Conservation (phyloP, 2,113 vertebrate genomes). For the Cacatua alba region DNA sequence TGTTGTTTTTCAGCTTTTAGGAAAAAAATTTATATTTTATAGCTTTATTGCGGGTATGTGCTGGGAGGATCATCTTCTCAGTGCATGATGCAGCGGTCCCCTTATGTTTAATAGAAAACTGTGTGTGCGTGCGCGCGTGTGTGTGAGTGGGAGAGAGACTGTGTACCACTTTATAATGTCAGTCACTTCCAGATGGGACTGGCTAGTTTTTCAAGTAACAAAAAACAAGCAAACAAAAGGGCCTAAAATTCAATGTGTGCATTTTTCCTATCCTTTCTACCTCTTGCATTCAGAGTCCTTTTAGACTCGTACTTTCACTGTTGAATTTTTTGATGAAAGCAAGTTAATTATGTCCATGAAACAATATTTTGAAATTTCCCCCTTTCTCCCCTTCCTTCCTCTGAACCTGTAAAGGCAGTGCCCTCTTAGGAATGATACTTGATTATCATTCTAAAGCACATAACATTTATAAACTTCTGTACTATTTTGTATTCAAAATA, state of each 20-base stretch:
- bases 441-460: neutral
- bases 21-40: neutral
- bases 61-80: neutral
- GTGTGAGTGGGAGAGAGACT: neutral
- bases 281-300: neutral
- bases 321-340: neutral
- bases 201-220: neutral
- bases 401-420: neutral
- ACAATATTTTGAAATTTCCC: neutral
- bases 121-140: neutral
- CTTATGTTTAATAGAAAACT: neutral
- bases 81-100: neutral
- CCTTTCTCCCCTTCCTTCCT: neutral
- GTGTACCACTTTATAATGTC: neutral
- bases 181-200: slow-evolving; percentile 10
- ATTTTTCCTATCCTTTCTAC: neutral
- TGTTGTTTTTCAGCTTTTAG: slow-evolving; percentile 6
- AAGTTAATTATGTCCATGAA: neutral
- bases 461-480: neutral
- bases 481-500: slow-evolving; percentile 44
- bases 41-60: neutral
- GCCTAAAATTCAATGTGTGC: neutral
- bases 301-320: neutral
- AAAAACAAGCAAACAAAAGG: neutral
- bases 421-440: neutral